These are phyloP conservation scores for Leptobrachium ailaonicum DNA, from an alignment of 2,113 vertebrate species.

Conservation along the genomic window DNA sequence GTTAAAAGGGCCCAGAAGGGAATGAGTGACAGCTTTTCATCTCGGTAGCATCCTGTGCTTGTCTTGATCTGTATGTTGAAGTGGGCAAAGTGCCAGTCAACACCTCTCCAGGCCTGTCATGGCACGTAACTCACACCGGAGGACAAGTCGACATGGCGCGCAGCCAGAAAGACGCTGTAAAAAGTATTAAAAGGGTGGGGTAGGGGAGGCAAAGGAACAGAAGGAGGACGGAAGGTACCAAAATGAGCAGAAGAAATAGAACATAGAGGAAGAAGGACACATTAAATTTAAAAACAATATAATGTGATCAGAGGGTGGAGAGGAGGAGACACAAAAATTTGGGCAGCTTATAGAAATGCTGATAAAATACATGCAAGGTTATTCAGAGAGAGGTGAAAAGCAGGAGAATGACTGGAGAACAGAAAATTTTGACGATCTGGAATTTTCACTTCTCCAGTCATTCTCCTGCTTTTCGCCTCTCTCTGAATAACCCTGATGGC, in stretches of 20 bases:
- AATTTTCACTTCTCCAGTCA: too few relatives aligned
- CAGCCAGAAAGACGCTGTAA: slow-evolving; percentile 7
- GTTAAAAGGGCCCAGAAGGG: neutral
- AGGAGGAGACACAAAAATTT: too few relatives aligned
- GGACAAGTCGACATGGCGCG: slow-evolving; percentile 2
- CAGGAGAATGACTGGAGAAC: too few relatives aligned
- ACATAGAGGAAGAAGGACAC: neutral
- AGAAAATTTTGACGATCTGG: too few relatives aligned
- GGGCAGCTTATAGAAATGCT: too few relatives aligned
- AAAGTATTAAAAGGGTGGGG: slow-evolving; percentile 10
- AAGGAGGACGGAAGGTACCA: slow-evolving; percentile 5
- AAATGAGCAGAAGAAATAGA: neutral
- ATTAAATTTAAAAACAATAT: too few relatives aligned
- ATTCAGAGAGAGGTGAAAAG: too few relatives aligned
- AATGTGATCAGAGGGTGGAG: too few relatives aligned
- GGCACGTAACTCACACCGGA: slow-evolving; percentile 21
- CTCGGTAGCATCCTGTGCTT: slow-evolving; percentile 21
- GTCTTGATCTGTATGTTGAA: slow-evolving; percentile 33
- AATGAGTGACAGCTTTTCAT: slow-evolving; percentile 15
- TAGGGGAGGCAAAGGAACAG: neutral
- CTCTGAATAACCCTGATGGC: too few relatives aligned
- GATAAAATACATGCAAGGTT: too few relatives aligned
- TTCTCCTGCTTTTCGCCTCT: too few relatives aligned
- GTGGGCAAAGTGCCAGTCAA: slow-evolving; percentile 33
- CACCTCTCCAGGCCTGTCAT: slow-evolving; percentile 28